Evolutionary conservation across 2,888 invertebrate genomes (phyloP), one percentile per base, ranked within the genome.

Genomic region (Mycalesis mineus): DNA sequence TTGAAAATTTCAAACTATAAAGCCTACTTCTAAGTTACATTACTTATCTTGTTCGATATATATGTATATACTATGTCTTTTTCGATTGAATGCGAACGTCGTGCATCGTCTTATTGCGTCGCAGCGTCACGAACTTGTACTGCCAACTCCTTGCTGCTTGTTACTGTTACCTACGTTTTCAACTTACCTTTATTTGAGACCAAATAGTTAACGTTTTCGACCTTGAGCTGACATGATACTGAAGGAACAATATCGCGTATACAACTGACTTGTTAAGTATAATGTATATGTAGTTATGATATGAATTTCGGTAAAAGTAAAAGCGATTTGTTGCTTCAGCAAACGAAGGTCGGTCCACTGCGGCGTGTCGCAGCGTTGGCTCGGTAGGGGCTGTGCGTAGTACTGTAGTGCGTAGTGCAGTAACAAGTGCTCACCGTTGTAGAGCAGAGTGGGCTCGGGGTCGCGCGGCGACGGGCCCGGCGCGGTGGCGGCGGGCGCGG

Each of bases 401-500:
- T 22, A 22, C 22, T 2, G 5, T 22, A 22, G 22, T 22, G 5
- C 22, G 22, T 2, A 22, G 22, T 22, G 22, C 22, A 58, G 62
- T 61, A 57, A 59, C 48, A 61, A 64, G 51, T 56, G 63, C 93
- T 92, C 81, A 95, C 95, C 94, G 85, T 94, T 95, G 82, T 95
- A 95, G 73, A 94, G 92, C 78, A 94, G 92, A 74, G 94, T 94
- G 72, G 93, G 94, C 78, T 94, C 89, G 84, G 93, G 82, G 84
- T 92, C 88, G 85, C 83, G 93, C 70, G 92, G 94, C 78, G 92
- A 93, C 77, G 93, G 94, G 81, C 93, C 94, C 72, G 93, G 94
- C 74, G 93, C 90, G 74, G 85, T 90, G 80, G 88, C 88, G 67
- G 87, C 90, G 70, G 86, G 89, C 72, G 88, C 88, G 71, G 88